Evolutionary conservation across 2,113 vertebrate species (phyloP).

Genomic region (Panthera tigris): DNA sequence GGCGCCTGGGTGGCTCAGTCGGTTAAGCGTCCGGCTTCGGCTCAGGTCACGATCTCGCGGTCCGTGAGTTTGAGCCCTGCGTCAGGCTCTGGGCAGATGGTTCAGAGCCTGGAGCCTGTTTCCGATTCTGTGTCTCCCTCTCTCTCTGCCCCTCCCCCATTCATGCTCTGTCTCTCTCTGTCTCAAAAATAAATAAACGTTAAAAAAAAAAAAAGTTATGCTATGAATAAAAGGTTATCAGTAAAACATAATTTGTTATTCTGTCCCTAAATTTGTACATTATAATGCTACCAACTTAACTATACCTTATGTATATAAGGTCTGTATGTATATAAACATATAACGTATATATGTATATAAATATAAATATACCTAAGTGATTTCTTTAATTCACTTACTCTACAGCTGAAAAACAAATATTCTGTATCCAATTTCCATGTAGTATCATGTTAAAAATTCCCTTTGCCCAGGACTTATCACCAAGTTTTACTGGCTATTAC

Average conservation of each 20-base stretch:
- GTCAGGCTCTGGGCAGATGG: too few relatives aligned
- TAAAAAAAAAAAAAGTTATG: neutral
- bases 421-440: neutral
- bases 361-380: neutral
- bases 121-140: too few relatives aligned
- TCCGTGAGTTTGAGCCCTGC: too few relatives aligned
- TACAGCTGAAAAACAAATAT: slow-evolving; percentile 21
- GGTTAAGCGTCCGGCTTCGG: too few relatives aligned
- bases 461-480: neutral
- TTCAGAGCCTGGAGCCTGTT: too few relatives aligned
- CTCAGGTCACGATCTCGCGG: too few relatives aligned
- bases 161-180: too few relatives aligned
- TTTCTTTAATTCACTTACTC: neutral
- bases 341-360: too few relatives aligned
- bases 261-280: neutral
- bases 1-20: too few relatives aligned
- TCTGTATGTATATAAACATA: too few relatives aligned
- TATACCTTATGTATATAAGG: neutral
- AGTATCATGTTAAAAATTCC: slow-evolving; percentile 27
- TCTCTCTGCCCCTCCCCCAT: too few relatives aligned
- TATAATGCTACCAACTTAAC: slow-evolving; percentile 1
- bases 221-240: neutral
- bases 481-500: slow-evolving; percentile 6
- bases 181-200: too few relatives aligned
- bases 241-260: slow-evolving; percentile 21